These are phyloP conservation scores for Lampropteryx suffumata DNA, from an alignment of 2,888 invertebrate species.

Conservation along the genomic window DNA sequence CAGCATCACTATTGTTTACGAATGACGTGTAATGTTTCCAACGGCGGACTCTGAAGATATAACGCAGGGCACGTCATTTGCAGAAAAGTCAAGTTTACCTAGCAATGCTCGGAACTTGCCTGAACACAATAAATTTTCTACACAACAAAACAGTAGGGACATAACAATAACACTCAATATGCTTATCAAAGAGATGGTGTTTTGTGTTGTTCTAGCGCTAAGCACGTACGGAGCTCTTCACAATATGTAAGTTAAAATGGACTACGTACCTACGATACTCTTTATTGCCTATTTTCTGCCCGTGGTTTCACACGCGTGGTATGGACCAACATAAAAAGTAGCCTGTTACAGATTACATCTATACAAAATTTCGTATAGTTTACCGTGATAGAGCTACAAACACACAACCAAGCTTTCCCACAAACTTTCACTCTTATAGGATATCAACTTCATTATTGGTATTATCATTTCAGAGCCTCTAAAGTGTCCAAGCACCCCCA, in stretches of 20 bases:
- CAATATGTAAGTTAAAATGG: constrained; percentile 84
- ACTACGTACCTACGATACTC: neutral
- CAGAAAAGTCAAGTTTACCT: constrained; percentile 55
- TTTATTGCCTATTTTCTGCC: too few species aligned
- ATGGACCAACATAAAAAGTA: too few species aligned
- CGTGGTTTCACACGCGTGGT: too few species aligned
- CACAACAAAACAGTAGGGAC: constrained; percentile 64
- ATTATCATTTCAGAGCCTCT: constrained; percentile 51
- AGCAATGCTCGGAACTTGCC: constrained; percentile 70
- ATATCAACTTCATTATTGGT: too few species aligned
- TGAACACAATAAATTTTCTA: constrained; percentile 58
- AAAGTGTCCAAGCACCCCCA: constrained; percentile 72
- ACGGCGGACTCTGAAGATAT: constrained; percentile 75
- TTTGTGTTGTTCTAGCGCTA: constrained; percentile 85
- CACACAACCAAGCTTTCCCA: too few species aligned
- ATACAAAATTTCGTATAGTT: too few species aligned
- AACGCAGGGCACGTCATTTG: constrained; percentile 73
- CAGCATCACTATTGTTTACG: constrained; percentile 62
- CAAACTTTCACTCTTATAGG: too few species aligned
- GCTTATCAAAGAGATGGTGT: constrained; percentile 85
- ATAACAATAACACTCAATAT: constrained; percentile 77
- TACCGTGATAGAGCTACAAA: too few species aligned
- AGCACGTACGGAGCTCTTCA: constrained; percentile 88
- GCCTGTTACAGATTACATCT: too few species aligned
- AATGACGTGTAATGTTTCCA: constrained; percentile 83